A percentile compares a stretch with the other conserved stretches of the same genome.
phyloP scores from a whole-genome alignment of 2,888 invertebrate genomes.

The Oxycera nigricornis region DNA sequence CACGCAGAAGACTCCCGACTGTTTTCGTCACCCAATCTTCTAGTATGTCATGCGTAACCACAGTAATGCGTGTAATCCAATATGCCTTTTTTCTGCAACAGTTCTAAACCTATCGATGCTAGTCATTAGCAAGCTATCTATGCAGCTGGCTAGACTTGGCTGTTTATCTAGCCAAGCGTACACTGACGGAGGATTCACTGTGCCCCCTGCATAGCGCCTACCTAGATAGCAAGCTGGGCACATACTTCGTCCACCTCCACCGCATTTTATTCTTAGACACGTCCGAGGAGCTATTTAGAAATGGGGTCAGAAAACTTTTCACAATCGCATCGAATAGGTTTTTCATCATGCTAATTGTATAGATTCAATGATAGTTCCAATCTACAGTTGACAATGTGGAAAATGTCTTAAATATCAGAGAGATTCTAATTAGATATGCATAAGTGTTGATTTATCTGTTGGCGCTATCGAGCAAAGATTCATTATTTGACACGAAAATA shows the following conservation, averaged over 20 bases:
- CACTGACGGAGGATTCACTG: neutral
- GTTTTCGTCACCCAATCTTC: neutral
- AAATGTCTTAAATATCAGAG: too few relatives aligned
- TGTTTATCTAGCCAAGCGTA: too few relatives aligned
- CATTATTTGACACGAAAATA: too few relatives aligned
- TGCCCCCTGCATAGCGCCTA: constrained; percentile 14
- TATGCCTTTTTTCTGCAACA: neutral
- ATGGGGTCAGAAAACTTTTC: constrained; percentile 38
- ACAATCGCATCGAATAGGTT: constrained; percentile 16
- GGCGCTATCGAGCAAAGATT: too few relatives aligned
- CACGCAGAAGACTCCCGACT: too few relatives aligned
- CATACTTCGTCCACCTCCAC: neutral
- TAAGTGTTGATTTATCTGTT: too few relatives aligned
- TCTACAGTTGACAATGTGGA: too few relatives aligned
- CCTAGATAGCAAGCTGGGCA: too few relatives aligned
- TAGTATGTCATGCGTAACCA: neutral
- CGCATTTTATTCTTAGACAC: constrained; percentile 31
- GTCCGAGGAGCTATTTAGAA: constrained; percentile 20
- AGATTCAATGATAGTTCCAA: too few relatives aligned
- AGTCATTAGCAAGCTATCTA: too few relatives aligned
- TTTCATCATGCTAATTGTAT: too few relatives aligned
- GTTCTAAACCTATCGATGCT: neutral
- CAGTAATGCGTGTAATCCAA: constrained; percentile 17
- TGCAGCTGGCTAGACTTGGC: neutral
- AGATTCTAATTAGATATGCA: too few relatives aligned